Conservation (phyloP, 2,797 vertebrate species). For the Macropus fuliginosus region DNA sequence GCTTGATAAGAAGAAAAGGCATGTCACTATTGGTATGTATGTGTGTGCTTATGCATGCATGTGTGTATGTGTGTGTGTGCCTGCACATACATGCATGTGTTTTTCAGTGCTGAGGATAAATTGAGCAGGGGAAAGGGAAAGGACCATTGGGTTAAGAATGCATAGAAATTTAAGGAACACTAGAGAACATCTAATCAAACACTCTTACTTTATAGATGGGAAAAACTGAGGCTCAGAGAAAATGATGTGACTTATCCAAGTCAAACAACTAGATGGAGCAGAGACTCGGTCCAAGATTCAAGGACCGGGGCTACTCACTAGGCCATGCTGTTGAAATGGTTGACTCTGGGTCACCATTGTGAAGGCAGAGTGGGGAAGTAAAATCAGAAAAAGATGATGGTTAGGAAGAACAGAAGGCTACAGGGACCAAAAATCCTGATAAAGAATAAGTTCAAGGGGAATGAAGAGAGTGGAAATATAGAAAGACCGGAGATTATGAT, state of each 20-base stretch:
- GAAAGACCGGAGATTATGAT: not conserved
- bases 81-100: not conserved
- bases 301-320: not conserved
- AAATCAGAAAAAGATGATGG: not conserved
- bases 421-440: not conserved
- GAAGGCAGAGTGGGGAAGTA: not conserved
- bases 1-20: not conserved
- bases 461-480: not conserved
- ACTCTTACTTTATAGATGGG: not conserved
- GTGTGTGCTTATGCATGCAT: too few species aligned
- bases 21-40: not conserved
- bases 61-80: too few species aligned
- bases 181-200: not conserved
- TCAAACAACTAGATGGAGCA: not conserved
- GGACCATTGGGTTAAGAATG: not conserved
- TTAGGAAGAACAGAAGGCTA: not conserved
- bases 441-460: not conserved
- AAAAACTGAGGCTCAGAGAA: not conserved
- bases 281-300: not conserved
- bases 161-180: not conserved
- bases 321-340: not conserved
- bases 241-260: not conserved
- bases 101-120: not conserved
- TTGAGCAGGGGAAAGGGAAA: not conserved
- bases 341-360: not conserved